Evolutionary conservation across 2,888 invertebrate species (phyloP).

Genomic region (Drosophila leonis): DNA sequence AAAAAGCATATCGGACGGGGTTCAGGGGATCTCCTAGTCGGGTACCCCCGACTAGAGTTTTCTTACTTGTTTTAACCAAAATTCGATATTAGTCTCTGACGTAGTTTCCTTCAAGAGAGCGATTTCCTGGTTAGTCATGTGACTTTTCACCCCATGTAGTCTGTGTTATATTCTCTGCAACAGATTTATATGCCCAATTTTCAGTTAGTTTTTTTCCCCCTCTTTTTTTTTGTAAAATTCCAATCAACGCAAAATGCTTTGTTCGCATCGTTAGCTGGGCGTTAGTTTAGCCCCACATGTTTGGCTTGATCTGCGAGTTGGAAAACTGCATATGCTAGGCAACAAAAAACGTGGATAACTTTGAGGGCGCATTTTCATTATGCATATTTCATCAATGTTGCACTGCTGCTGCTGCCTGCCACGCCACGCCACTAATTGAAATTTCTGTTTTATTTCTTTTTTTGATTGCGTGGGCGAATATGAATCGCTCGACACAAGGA

Average conservation of each 20-base stretch:
- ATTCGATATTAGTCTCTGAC: no score
- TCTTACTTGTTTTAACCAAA: no score
- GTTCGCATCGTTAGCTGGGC: conserved; percentile 1
- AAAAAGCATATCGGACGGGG: no score
- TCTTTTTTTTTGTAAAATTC: conserved; percentile 13
- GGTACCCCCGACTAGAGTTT: no score
- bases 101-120: no score
- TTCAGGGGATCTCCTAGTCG: no score
- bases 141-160: no score
- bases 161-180: not conserved
- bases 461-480: conserved; percentile 20
- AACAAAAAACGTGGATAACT: conserved; percentile 27
- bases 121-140: no score
- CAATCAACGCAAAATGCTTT: conserved; percentile 47
- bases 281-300: conserved; percentile 20
- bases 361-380: conserved; percentile 42
- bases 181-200: conserved; percentile 3
- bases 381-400: conserved; percentile 37
- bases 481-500: conserved; percentile 17
- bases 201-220: not conserved
- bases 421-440: conserved; percentile 55
- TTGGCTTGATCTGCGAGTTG: conserved; percentile 37
- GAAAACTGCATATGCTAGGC: conserved; percentile 49
- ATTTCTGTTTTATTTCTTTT: conserved; percentile 24
- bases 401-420: not conserved